Base-by-base conservation (phyloP, 2,113 vertebrate genomes). In the Melanotaenia duboulayi region DNA sequence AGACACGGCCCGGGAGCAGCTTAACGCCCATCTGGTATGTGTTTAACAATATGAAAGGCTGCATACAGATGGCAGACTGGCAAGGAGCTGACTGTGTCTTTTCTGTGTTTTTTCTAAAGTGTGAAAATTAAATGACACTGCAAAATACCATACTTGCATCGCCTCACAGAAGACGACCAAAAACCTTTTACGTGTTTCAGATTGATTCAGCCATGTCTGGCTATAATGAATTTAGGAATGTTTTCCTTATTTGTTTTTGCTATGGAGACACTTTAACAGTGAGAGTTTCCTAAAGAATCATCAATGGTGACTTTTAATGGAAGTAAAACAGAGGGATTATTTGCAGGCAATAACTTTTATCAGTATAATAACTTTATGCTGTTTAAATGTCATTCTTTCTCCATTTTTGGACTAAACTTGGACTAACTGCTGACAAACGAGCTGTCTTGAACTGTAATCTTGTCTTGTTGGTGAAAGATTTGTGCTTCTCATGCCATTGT, bases 1-100 rank as follows among this genome's bases (percentile, higher is more conserved):
- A 89, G 97, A 99, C 94, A 99, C 98, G 57, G 97, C 97, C 80
- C 94, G 93, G 87, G 96, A 99, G 84, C 97, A 99, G 93, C 97
- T 99, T 89, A 96, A 95, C 89, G 90, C 92, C 92, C 98, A 99
- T 95, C 94, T 98, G 97, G 98, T 99, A 95, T 90, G 95, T 95
- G 83, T 94, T 87, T 93, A 91, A 76, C 82, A 91, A 92, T 88
- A 88, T 90, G 86, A 86, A 91, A 94, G 87, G 80, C 81, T 72
- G 75, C 76, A 73, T 91, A 77, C 91, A 93, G 92, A 94, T 91
- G 89, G 91, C 85, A 65, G 71, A 64, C 80, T 84, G 72, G 58
- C 78, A 67, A 73, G 79, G 65, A 81, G 84, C 78, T 69, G 57
- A 56, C 55, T 50, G 59, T 65, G 83, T 86, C 61, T 78, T 74